These are phyloP conservation scores for Anneissia japonica DNA, from an alignment of 35 echinoderm and acorn worm species.

Conservation along the genomic window DNA sequence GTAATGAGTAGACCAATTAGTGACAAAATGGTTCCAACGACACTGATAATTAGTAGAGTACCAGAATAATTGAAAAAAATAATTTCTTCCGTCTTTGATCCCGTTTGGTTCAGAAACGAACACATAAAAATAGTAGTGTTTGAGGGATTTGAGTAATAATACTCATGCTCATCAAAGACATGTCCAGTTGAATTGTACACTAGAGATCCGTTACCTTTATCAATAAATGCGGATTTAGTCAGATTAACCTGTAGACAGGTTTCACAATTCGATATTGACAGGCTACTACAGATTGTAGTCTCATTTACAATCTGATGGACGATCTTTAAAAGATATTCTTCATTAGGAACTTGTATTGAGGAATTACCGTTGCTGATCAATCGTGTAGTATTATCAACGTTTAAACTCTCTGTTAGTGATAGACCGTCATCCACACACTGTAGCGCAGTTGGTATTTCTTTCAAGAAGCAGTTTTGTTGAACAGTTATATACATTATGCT, in stretches of 20 bases:
- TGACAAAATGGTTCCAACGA: not conserved
- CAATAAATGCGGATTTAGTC: not conserved
- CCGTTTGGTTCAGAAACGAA: not conserved
- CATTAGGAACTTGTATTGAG: not conserved
- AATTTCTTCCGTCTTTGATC: not conserved
- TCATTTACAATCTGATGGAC: too few relatives aligned
- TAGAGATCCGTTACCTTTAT: not conserved
- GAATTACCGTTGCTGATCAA: not conserved
- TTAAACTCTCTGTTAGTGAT: too few relatives aligned
- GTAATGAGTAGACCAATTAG: not conserved
- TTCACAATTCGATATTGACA: too few relatives aligned
- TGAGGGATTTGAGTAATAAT: not conserved
- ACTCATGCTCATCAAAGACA: not conserved
- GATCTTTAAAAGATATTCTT: too few relatives aligned
- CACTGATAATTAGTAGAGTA: not conserved
- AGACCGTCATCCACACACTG: too few relatives aligned
- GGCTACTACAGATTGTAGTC: too few relatives aligned
- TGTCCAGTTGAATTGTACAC: not conserved
- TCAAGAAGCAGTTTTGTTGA: too few relatives aligned
- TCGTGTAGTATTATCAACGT: not conserved
- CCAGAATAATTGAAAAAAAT: not conserved
- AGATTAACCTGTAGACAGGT: not conserved
- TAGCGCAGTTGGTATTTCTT: too few relatives aligned
- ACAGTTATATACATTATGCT: too few relatives aligned
- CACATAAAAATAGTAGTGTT: not conserved